A percentile compares a stretch with the other conserved stretches of the same genome.
Evolutionary conservation across 1,140 invertebrate species (phyloP).

Genomic region (Octopus bimaculoides): DNA sequence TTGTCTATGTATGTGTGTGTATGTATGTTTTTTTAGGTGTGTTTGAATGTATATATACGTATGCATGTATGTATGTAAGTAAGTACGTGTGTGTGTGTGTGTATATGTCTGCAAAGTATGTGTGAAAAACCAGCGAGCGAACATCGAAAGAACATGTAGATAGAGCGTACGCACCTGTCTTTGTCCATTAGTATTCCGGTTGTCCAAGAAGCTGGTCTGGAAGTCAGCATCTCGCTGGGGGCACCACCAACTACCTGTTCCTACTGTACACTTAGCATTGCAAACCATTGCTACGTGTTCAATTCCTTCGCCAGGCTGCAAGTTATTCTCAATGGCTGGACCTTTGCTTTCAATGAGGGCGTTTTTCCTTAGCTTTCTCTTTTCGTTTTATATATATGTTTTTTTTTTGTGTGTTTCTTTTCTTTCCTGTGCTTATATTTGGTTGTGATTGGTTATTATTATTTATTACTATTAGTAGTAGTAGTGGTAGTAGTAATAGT

Average conservation of each 20-base stretch:
- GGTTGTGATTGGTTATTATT: too few relatives aligned
- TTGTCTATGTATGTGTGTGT: not conserved
- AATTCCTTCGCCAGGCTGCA: too few relatives aligned
- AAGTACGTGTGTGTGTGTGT: not conserved
- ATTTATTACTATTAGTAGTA: too few relatives aligned
- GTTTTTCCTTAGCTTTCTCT: too few relatives aligned
- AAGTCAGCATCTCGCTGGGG: constrained; percentile 1
- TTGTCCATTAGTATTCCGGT: constrained; percentile 3
- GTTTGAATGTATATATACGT: not conserved
- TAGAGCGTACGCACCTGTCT: not conserved
- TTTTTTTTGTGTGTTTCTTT: too few relatives aligned
- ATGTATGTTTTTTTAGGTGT: not conserved
- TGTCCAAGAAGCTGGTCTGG: not conserved
- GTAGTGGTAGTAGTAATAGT: too few relatives aligned
- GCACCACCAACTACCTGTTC: constrained; percentile 1
- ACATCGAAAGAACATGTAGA: not conserved
- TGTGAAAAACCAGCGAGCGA: not conserved
- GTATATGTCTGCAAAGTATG: not conserved
- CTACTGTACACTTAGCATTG: not conserved
- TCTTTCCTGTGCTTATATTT: too few relatives aligned
- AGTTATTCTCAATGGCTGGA: too few relatives aligned
- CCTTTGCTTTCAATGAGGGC: too few relatives aligned
- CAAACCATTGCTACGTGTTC: not conserved
- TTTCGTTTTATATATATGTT: too few relatives aligned
- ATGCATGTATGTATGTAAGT: not conserved